These are phyloP conservation scores for Rhopalosiphum nymphaeae DNA, from an alignment of 2,888 invertebrate species.

Conservation along the genomic window DNA sequence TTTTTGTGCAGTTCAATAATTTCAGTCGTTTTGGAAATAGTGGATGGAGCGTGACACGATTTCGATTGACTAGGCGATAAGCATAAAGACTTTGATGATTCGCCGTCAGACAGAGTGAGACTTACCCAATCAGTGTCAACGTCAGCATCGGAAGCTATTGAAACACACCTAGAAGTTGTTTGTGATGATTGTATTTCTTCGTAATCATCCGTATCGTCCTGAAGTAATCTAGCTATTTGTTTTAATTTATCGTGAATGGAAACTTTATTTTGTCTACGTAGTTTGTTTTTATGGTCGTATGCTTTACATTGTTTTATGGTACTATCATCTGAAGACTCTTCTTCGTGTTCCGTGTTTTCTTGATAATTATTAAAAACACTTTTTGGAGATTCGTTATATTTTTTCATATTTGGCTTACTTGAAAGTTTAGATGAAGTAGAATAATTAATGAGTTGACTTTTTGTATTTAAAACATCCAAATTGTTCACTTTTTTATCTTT, in stretches of 20 bases:
- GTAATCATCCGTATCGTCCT: conserved; percentile 51
- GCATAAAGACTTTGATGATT: conserved; percentile 63
- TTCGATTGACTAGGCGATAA: conserved; percentile 81
- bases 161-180: conserved; percentile 34
- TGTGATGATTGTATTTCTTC: conserved; percentile 44
- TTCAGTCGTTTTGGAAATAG: conserved; percentile 73
- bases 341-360: not conserved
- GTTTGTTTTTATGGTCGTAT: not conserved
- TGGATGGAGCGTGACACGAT: conserved; percentile 70
- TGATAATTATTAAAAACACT: not conserved
- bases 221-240: conserved; percentile 38
- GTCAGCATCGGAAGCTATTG: conserved; percentile 67
- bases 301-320: conserved; percentile 29
- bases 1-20: conserved; percentile 80
- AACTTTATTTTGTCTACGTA: not conserved
- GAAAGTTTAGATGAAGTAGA: not conserved
- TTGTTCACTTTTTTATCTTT: not conserved
- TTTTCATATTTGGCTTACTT: not conserved
- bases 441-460: not conserved
- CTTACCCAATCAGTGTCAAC: conserved; percentile 70
- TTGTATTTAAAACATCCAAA: conserved; percentile 10
- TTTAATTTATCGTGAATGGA: conserved; percentile 34
- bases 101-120: conserved; percentile 66
- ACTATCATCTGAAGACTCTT: conserved; percentile 48
- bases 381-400: not conserved